Evolutionary conservation across 2,113 vertebrate species (phyloP).

Genomic region (Phylloscopus trochiloides): DNA sequence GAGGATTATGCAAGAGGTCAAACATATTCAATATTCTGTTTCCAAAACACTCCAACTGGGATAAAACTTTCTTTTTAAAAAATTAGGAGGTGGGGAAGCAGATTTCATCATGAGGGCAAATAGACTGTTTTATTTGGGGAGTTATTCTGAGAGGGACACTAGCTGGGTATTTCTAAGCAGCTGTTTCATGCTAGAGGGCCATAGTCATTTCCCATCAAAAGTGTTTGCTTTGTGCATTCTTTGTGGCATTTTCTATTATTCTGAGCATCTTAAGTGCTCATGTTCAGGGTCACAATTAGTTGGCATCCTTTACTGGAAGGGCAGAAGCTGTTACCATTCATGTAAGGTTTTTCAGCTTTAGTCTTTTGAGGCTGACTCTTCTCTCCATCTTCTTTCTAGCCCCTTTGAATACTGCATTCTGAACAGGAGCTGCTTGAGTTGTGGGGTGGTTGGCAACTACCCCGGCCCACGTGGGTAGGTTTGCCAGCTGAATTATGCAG

Average conservation of each 20-base stretch:
- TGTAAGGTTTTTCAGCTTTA: background rate
- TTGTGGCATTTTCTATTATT: background rate
- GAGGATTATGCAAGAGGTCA: background rate
- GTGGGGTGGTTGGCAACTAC: background rate
- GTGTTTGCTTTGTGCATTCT: background rate
- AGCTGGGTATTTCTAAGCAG: background rate
- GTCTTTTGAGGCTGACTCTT: background rate
- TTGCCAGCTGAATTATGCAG: background rate
- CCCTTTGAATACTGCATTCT: background rate
- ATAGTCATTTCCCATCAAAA: background rate
- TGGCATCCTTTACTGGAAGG: background rate
- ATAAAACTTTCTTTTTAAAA: background rate
- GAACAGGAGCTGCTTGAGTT: background rate
- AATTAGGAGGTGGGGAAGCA: fast-evolving
- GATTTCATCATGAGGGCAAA: background rate
- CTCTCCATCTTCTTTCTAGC: background rate
- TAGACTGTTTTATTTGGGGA: background rate
- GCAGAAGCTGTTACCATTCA: background rate
- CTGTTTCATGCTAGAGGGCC: background rate
- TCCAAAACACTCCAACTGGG: background rate
- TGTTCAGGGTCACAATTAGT: background rate
- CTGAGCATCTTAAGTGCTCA: background rate
- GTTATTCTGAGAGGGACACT: background rate
- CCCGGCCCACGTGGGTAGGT: fast-evolving
- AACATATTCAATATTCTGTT: background rate